phyloP scores from a whole-genome alignment of 2,797 vertebrate genomes.

The Poeciliopsis presidionis region DNA sequence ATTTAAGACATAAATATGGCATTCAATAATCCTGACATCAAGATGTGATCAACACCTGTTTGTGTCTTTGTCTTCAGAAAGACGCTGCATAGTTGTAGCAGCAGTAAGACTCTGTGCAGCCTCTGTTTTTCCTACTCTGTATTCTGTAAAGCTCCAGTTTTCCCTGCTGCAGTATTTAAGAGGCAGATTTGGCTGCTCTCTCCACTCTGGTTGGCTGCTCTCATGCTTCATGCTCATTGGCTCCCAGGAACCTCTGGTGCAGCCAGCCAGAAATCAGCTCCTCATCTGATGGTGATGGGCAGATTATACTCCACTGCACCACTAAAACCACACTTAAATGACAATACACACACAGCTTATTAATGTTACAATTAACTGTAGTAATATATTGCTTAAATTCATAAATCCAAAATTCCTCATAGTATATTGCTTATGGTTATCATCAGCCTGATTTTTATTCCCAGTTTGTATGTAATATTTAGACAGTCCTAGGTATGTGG shows the following conservation, averaged over 20 bases:
- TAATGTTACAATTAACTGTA: not conserved
- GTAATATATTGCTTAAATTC: not conserved
- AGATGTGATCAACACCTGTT: not conserved
- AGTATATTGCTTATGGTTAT: not conserved
- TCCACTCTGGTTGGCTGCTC: slow-evolving; percentile 49
- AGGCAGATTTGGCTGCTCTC: slow-evolving; percentile 62
- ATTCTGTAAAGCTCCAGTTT: slow-evolving; percentile 25
- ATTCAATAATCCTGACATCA: not conserved
- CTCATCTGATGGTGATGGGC: slow-evolving; percentile 75
- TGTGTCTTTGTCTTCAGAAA: not conserved
- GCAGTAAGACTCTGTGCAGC: not conserved
- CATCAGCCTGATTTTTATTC: not conserved
- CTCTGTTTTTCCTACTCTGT: slow-evolving; percentile 15
- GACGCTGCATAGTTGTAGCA: not conserved
- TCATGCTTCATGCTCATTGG: slow-evolving; percentile 71
- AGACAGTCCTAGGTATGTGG: not conserved
- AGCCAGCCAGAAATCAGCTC: slow-evolving; percentile 75
- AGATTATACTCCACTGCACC: slow-evolving; percentile 69
- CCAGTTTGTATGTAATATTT: not conserved
- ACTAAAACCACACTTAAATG: slow-evolving; percentile 17
- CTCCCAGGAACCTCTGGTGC: slow-evolving; percentile 45
- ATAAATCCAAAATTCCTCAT: not conserved
- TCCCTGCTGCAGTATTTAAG: slow-evolving; percentile 57
- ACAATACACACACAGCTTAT: not conserved
- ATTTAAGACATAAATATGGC: not conserved